Evolutionary conservation across 2,113 vertebrate genomes (phyloP).

Genomic region (Oreochromis tanganicae): DNA sequence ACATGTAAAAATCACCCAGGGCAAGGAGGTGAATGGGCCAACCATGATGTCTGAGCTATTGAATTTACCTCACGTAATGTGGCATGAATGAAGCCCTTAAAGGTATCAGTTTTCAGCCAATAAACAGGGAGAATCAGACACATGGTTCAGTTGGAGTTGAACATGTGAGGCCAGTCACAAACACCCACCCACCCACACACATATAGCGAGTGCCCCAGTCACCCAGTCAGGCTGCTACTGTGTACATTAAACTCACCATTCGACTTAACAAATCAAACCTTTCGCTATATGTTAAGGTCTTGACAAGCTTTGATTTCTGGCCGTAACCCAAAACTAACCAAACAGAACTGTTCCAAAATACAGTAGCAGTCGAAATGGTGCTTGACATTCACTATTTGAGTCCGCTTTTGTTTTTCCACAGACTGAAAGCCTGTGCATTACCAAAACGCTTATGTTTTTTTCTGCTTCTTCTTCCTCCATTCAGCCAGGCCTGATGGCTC

Average conservation of each 20-base stretch:
- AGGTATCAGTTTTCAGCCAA: conserved; percentile 65
- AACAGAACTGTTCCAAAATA: conserved; percentile 25
- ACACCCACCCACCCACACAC: neutral
- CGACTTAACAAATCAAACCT: conserved; percentile 35
- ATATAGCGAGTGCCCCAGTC: neutral
- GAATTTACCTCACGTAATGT: conserved; percentile 44
- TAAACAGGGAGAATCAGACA: conserved; percentile 57
- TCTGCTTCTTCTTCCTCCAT: neutral
- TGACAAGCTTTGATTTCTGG: neutral
- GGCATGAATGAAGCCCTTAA: conserved; percentile 69
- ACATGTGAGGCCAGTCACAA: conserved; percentile 49
- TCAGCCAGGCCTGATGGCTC: conserved; percentile 39
- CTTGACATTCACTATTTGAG: conserved; percentile 48
- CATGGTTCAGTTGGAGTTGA: conserved; percentile 63
- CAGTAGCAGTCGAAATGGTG: conserved; percentile 40
- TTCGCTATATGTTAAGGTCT: conserved; percentile 2
- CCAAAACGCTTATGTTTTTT: neutral
- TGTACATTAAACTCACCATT: conserved; percentile 24
- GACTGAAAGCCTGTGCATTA: conserved; percentile 3
- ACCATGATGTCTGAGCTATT: conserved; percentile 34
- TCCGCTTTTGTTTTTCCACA: conserved; percentile 17
- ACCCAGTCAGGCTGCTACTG: conserved; percentile 24
- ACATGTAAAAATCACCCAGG: conserved; percentile 45
- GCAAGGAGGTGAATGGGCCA: conserved; percentile 16
- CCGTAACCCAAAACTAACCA: conserved; percentile 43